Evolutionary conservation across 2,888 invertebrate species (phyloP).

Genomic region (Criorhina ranunculi): DNA sequence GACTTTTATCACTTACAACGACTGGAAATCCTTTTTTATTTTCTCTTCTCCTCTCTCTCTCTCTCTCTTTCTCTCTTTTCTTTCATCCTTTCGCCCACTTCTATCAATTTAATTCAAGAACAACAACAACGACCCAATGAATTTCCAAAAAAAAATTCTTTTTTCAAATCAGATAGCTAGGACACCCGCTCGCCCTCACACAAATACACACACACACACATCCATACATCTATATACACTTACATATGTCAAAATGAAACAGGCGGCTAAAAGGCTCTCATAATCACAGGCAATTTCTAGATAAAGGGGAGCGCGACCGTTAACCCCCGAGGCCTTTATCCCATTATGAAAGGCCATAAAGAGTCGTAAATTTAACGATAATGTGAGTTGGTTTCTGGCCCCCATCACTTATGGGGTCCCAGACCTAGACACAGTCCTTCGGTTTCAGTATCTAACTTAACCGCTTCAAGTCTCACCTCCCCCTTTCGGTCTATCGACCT

Average conservation of each 20-base stretch:
- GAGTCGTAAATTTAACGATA: conserved; percentile 76
- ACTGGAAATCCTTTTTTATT: conserved; percentile 17
- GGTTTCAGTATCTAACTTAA: conserved; percentile 49
- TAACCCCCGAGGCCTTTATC: conserved; percentile 72
- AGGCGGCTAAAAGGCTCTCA: conserved; percentile 52
- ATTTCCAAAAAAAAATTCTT: conserved; percentile 17
- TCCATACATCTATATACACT: conserved; percentile 3
- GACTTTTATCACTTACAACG: conserved; percentile 58
- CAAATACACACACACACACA: not conserved
- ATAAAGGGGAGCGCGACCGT: conserved; percentile 72
- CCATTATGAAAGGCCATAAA: conserved; percentile 74
- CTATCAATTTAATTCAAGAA: conserved; percentile 6
- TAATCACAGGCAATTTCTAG: conserved; percentile 73
- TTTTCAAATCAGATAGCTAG: conserved; percentile 46
- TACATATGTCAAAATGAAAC: conserved; percentile 24
- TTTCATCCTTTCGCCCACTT: not conserved
- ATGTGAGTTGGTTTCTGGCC: conserved; percentile 69
- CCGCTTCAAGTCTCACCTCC: conserved; percentile 6
- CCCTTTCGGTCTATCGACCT: conserved; percentile 7
- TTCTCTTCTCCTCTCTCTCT: not conserved
- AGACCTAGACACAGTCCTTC: conserved; percentile 38
- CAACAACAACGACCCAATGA: conserved; percentile 1
- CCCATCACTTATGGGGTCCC: conserved; percentile 31
- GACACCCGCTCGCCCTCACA: not conserved
- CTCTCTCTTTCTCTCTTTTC: not conserved